Percentiles rank a stretch among this genome's conserved stretches.
These are phyloP conservation scores for Fregetta grallaria DNA, from an alignment of 2,113 vertebrate genomes.

Conservation along the genomic window DNA sequence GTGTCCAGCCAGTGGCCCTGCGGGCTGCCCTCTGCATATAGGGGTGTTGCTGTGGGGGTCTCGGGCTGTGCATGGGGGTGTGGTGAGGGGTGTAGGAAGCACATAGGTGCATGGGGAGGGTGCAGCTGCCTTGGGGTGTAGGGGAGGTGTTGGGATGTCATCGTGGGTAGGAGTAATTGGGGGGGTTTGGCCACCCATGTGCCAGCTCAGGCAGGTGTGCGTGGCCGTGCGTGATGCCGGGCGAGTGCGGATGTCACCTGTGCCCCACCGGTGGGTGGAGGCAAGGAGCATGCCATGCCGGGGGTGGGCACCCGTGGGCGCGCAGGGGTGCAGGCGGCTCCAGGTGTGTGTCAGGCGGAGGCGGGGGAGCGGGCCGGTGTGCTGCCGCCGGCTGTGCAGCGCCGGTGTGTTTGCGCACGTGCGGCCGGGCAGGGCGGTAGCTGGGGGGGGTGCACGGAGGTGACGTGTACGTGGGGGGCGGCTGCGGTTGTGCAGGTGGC, in stretches of 20 bases:
- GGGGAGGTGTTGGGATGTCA: not conserved
- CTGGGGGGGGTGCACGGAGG: not conserved
- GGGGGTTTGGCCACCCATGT: fast-evolving
- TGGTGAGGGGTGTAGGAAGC: not conserved
- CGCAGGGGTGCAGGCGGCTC: not conserved
- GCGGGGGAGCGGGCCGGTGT: not conserved
- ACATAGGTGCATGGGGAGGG: not conserved
- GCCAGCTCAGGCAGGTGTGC: not conserved
- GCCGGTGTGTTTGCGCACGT: slow-evolving; percentile 8
- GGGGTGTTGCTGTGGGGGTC: too few species aligned
- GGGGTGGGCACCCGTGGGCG: not conserved
- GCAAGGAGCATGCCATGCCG: not conserved
- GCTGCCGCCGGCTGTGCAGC: not conserved
- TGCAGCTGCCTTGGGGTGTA: not conserved
- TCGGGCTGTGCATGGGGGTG: not conserved
- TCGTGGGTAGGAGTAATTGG: too few species aligned
- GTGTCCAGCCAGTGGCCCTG: not conserved
- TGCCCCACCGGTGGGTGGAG: not conserved
- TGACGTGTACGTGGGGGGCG: not conserved
- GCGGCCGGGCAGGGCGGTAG: not conserved
- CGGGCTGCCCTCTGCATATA: not conserved
- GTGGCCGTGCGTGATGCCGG: not conserved
- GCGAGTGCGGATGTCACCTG: not conserved
- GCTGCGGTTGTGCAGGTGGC: slow-evolving; percentile 52
- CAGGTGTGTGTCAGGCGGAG: not conserved